Conservation (phyloP, 2,888 invertebrate genomes). For the Cotesia congregata region DNA sequence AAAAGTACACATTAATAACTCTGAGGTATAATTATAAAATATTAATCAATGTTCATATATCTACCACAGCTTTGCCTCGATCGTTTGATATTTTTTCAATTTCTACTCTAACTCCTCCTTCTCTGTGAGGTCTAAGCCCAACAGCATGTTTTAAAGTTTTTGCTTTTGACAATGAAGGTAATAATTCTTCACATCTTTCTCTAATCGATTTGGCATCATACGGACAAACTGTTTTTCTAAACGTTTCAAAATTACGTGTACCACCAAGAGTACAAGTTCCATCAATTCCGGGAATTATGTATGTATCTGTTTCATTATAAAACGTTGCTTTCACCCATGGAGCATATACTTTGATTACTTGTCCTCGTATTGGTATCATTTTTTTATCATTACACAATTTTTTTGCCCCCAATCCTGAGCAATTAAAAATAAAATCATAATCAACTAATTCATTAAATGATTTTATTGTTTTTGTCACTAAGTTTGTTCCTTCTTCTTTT, state of each 20-base stretch:
- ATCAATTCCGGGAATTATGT: constrained; percentile 84
- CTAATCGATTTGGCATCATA: constrained; percentile 84
- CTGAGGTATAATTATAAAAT: no score
- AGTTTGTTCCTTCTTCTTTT: constrained; percentile 75
- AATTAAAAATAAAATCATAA: constrained; percentile 86
- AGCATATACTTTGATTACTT: constrained; percentile 83
- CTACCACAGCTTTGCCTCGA: constrained; percentile 52
- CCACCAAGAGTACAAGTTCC: constrained; percentile 87
- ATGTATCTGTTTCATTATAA: constrained; percentile 88
- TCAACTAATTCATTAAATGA: constrained; percentile 76
- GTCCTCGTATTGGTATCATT: constrained; percentile 86
- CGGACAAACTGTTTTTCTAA: constrained; percentile 76
- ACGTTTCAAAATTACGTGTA: constrained; percentile 85
- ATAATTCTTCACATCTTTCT: constrained; percentile 81
- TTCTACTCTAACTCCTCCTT: constrained; percentile 81
- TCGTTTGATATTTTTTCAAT: constrained; percentile 70
- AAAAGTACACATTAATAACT: no score
- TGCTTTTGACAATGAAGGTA: constrained; percentile 77
- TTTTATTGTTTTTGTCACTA: constrained; percentile 74
- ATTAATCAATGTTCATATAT: constrained; percentile 30
- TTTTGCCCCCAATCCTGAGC: constrained; percentile 87
- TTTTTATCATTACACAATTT: constrained; percentile 81
- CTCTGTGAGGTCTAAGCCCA: constrained; percentile 87
- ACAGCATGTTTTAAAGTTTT: constrained; percentile 53
- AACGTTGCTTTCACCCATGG: constrained; percentile 93